Percentiles rank a stretch among this genome's conserved stretches.
Conservation (phyloP, 53 echinoderm and acorn worm genomes). For the Holothuria scabra region DNA sequence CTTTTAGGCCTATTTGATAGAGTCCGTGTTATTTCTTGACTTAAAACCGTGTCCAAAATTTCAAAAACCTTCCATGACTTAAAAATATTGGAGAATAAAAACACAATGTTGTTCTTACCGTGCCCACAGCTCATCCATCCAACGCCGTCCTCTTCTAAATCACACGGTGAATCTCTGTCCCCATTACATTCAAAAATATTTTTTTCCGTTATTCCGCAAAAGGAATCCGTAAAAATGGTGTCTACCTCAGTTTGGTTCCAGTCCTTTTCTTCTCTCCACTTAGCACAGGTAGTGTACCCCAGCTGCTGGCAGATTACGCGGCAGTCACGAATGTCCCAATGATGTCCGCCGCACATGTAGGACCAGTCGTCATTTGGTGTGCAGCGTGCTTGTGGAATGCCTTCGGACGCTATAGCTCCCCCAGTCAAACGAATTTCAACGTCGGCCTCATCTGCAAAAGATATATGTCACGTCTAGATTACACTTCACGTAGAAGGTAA, state of each 20-base stretch:
- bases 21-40: too few relatives aligned
- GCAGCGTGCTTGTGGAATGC: conserved; percentile 19
- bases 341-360: not conserved
- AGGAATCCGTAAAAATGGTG: not conserved
- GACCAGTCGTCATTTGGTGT: conserved; percentile 21
- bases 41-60: too few relatives aligned
- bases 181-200: not conserved
- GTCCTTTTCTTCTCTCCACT: not conserved
- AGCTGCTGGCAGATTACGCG: not conserved
- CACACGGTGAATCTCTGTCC: not conserved
- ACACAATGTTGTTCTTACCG: not conserved
- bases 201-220: not conserved
- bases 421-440: conserved; percentile 5
- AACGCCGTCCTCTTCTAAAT: not conserved
- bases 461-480: not conserved
- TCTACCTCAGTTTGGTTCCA: not conserved
- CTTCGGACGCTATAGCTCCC: conserved; percentile 16
- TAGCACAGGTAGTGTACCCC: conserved; percentile 12
- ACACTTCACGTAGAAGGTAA: not conserved
- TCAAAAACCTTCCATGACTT: too few relatives aligned
- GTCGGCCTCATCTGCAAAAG: conserved; percentile 1
- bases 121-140: conserved; percentile 36
- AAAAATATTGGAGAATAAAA: too few relatives aligned
- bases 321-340: conserved; percentile 42
- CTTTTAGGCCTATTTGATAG: too few relatives aligned